Percentiles rank a stretch among this genome's conserved stretches.
These are phyloP conservation scores for Cephus rjabovi DNA, from an alignment of 2,888 invertebrate species.

Conservation along the genomic window DNA sequence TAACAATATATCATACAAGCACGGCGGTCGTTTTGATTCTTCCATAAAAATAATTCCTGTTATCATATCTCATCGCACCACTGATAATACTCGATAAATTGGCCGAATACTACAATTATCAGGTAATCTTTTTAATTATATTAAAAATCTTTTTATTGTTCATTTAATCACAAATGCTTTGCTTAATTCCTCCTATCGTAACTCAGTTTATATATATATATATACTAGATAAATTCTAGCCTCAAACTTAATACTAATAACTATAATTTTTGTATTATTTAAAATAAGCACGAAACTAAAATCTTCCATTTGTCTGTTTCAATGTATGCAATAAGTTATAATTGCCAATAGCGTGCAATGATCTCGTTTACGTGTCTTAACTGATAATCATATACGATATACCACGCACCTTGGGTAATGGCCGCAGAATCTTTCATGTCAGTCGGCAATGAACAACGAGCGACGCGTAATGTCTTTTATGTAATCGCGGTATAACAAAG, in stretches of 20 bases:
- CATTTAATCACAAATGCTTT: too few relatives aligned
- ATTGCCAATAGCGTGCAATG: not conserved
- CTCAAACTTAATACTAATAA: too few relatives aligned
- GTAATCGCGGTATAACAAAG: not conserved
- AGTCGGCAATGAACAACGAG: not conserved
- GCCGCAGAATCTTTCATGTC: not conserved
- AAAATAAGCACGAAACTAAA: not conserved
- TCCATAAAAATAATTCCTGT: too few relatives aligned
- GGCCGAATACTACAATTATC: too few relatives aligned
- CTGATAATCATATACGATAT: not conserved
- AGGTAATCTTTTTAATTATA: too few relatives aligned
- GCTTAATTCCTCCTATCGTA: too few relatives aligned
- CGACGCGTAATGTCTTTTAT: not conserved
- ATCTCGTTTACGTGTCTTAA: not conserved
- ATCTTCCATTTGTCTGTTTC: not conserved
- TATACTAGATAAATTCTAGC: too few relatives aligned
- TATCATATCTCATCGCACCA: too few relatives aligned
- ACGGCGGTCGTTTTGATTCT: too few relatives aligned
- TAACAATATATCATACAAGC: too few relatives aligned
- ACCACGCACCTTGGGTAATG: not conserved
- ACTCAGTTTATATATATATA: too few relatives aligned
- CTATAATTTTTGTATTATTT: not conserved
- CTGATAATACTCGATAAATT: not conserved
- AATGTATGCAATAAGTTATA: not conserved
- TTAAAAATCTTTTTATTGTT: too few relatives aligned